Base-by-base conservation (phyloP, 2,113 vertebrate genomes). In the Piaya cayana region DNA sequence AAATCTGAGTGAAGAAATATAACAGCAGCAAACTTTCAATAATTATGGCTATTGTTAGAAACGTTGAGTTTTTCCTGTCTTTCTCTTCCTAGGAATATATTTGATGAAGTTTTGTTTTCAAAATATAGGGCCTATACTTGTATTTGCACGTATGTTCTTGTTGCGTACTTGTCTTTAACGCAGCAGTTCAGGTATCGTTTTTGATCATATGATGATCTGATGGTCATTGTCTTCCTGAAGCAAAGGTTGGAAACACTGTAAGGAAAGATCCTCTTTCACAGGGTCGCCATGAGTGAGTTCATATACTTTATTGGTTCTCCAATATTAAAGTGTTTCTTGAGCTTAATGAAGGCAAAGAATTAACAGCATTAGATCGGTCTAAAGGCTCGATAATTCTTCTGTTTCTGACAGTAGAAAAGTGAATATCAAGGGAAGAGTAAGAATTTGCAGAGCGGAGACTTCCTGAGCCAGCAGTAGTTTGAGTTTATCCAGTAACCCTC, bases 21-120 rank as follows among this genome's bases (percentile, higher is more conserved):
- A 55, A 42, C n/a, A 71, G n/a, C 22, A 52, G 2, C 0, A 0
- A 37, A 21, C 0, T 39, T 91, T 47, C 34, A 45, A 11, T 18
- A 67, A 50, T 45, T 26, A 47, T 29, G 43, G 6, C 20, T 75
- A 3, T 67, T 36, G 16, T 8, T 39, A 10, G 67, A 49, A 32
- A 12, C 22, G 8, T 56, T n/a, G 22, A 1, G 4, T 4, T 27
- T 43, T 27, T 43, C 5, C 6, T 32, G 1, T 43, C 16, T 68
- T 26, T 34, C 15, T 63, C 30, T 74, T 74, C 42, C 2, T 59
- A n/a, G 19, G 4, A 67, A 42, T 3, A 59, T 50, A 34, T 75
- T 23, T 76, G 26, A 45, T 64, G 2, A 71, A 0, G 23, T 83
- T 69, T 86, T 64, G 8, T n/a, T n/a, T 34, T n/a, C 11, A 55